Evolutionary conservation across 2,888 invertebrate genomes (phyloP).

Genomic region (Norana najaformis): DNA sequence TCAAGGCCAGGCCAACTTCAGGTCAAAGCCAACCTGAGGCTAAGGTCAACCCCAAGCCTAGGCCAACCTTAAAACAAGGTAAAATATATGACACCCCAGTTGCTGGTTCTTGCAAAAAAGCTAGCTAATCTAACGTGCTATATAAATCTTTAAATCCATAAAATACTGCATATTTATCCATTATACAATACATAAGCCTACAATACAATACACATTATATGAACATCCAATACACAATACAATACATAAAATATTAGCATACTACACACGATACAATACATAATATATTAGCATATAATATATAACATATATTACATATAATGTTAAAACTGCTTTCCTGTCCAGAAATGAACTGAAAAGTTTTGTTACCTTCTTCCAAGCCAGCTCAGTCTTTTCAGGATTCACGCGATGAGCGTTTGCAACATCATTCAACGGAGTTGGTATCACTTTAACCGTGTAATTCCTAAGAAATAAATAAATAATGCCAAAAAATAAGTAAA

Average conservation of each 20-base stretch:
- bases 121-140: background rate
- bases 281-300: too few relatives aligned
- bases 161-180: background rate
- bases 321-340: too few relatives aligned
- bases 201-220: too few relatives aligned
- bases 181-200: background rate
- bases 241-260: too few relatives aligned
- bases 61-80: background rate
- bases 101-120: background rate
- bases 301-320: too few relatives aligned
- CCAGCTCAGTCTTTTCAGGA: slow-evolving; percentile 81
- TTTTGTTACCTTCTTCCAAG: slow-evolving; percentile 55
- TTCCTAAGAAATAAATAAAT: slow-evolving; percentile 68
- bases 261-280: too few relatives aligned
- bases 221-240: too few relatives aligned
- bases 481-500: too few relatives aligned
- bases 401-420: slow-evolving; percentile 84
- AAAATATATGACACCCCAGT: background rate
- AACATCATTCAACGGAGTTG: slow-evolving; percentile 87
- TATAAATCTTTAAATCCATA: background rate
- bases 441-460: slow-evolving; percentile 85
- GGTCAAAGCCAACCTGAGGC: background rate
- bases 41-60: background rate
- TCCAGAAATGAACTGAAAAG: background rate
- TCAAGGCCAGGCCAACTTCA: background rate